Evolutionary conservation across 2,797 vertebrate genomes (phyloP), one percentile per base, ranked within the genome.

Genomic region (Cygnus olor): DNA sequence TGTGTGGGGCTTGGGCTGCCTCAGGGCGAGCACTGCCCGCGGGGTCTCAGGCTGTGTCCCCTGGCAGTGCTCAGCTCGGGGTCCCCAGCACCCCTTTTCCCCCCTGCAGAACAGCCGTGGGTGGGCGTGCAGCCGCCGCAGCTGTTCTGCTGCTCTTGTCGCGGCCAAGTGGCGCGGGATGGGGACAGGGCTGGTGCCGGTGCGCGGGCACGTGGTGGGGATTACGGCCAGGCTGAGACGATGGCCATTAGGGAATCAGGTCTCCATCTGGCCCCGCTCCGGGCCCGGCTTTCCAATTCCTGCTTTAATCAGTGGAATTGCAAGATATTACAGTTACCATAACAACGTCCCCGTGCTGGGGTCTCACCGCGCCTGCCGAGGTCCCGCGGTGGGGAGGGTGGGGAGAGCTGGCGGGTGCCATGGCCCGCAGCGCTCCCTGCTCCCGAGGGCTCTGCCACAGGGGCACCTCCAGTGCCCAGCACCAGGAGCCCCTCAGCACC

Each of bases 221-320:
- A 97, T 97, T 97, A 97, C 2, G 12, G 95, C 44, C 88, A 65
- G 47, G 73, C 83, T 61, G 81, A 93, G 95, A 79, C 1, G 21
- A 15, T 8, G 88, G 93, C 95, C 96, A 94, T 97, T 95, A 95
- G 95, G 94, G 95, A 97, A 97, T 96, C 90, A 95, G 90, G 85
- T 74, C 95, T 97, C 96, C 96, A 96, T 97, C 97, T 97, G 97
- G 94, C 94, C 66, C 54, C 14, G 3, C 89, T 94, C 80, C 0
- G 64, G 77, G 80, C 38, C 82, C 0, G 3, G 95, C 95, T 96
- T 94, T 95, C 73, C 91, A 72, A 65, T 93, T 94, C 63, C 91
- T 73, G 69, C 88, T 96, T 93, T 97, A 97, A 97, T 97, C 96
- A 92, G 91, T 90, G 80, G 85, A 94, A 94, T 88, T 86, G 93